Percentiles rank a stretch among this genome's conserved stretches.
phyloP scores from a whole-genome alignment of 2,797 vertebrate species.

The Scomberomorus guttatus region DNA sequence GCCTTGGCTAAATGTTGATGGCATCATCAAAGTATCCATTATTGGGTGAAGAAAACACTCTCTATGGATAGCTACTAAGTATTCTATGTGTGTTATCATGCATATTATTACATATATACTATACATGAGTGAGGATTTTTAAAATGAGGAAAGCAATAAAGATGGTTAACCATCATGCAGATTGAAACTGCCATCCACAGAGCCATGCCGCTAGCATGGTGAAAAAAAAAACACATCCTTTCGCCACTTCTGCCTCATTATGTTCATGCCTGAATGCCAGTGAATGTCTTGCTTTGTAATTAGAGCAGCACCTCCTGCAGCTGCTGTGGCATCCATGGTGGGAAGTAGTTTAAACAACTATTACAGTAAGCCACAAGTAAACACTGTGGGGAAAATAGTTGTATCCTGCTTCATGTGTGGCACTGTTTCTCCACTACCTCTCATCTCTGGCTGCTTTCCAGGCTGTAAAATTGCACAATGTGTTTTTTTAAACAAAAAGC shows the following conservation, averaged over 20 bases:
- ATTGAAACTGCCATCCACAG: not conserved
- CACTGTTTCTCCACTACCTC: constrained; percentile 50
- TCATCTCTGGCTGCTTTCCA: constrained; percentile 37
- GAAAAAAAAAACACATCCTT: not conserved
- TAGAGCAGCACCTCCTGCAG: constrained; percentile 49
- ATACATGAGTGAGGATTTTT: no score
- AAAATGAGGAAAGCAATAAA: no score
- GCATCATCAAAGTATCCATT: not conserved
- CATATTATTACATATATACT: no score
- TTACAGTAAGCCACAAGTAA: constrained; percentile 63
- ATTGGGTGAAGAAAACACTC: not conserved
- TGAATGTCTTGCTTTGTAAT: constrained; percentile 53
- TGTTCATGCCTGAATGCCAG: constrained; percentile 29
- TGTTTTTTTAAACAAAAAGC: constrained; percentile 44
- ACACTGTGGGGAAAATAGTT: constrained; percentile 42
- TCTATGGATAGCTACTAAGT: not conserved
- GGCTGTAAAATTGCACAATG: constrained; percentile 53
- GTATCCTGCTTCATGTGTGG: constrained; percentile 66
- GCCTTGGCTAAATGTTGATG: not conserved
- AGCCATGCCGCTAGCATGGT: no score
- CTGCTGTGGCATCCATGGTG: constrained; percentile 37
- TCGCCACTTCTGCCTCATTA: not conserved
- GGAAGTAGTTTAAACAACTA: constrained; percentile 55
- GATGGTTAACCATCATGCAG: no score
- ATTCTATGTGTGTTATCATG: constrained; percentile 4